Evolutionary conservation across 2,888 invertebrate species (phyloP), one percentile per base, ranked within the genome.

Genomic region (Brachylomia viminalis): DNA sequence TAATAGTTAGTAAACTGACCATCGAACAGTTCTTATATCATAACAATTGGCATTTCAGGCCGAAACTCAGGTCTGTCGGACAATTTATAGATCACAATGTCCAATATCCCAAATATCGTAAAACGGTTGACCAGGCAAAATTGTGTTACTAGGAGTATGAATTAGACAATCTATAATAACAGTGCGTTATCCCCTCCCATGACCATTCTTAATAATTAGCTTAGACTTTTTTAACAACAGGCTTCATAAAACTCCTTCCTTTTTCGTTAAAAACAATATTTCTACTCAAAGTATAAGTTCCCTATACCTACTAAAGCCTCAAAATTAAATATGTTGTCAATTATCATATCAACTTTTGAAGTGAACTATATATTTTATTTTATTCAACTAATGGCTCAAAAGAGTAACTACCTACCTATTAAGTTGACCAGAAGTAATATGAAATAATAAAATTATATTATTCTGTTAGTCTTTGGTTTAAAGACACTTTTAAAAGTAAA

Each of bases 81-180:
- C 88, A 82, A 82, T 85, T 88, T 85, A 85, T 86, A 82, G 80
- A 75, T 77, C 77, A 85, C 82, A 75, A 79, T 69, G 82, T 75
- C 70, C 72, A 75, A 82, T 76, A 82, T 73, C 67, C 75, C 79
- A 76, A 84, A 80, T 87, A 85, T 87, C 78, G 88, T 88, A 84
- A 88, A 86, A 87, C 82, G 86, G 78, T 87, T 82, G 86, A 88
- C 87, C 70, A 82, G 78, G 15, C 86, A 86, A 76, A 77, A 87
- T 20, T 77, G 78, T 23, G n/a, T 13, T 15, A 54, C 49, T 20
- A 0, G 1, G 74, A 49, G 83, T 83, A 83, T 79, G 33, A 49
- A 83, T 83, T 10, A n/a, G 68, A 27, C 45, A 66, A 84, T 11
- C 62, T 68, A 15, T 58, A 17, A 61, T 56, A 30, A 2, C 15